Evolutionary conservation across 2,113 vertebrate genomes (phyloP).

Genomic region (Vicugna pacos): DNA sequence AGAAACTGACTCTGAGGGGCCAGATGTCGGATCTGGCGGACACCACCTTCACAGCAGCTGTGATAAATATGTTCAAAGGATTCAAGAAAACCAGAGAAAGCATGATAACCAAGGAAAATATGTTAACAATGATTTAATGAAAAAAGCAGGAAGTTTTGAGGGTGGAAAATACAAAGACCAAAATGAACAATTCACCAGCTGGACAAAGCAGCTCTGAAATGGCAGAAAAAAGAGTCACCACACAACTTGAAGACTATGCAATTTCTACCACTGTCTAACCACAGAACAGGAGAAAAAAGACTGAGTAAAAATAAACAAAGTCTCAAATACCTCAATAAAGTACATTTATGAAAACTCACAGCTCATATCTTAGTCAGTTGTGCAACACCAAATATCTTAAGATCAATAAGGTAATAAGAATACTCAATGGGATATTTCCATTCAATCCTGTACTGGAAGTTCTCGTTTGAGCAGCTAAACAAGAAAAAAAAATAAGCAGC

Average conservation of each 20-base stretch:
- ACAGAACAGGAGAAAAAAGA: not conserved
- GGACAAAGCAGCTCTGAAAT: not conserved
- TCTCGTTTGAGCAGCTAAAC: not conserved
- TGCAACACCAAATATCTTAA: not conserved
- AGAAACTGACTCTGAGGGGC: not conserved
- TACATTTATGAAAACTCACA: not conserved
- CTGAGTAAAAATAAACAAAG: not conserved
- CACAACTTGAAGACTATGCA: not conserved
- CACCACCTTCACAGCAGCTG: no score
- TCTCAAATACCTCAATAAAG: no score
- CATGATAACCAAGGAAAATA: not conserved
- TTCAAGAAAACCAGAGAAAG: not conserved
- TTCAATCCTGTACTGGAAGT: not conserved
- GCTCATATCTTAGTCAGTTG: not conserved
- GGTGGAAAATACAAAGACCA: not conserved
- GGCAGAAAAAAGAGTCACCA: not conserved
- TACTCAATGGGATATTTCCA: not conserved
- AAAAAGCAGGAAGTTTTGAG: not conserved
- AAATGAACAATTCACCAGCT: not conserved
- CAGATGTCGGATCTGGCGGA: not conserved
- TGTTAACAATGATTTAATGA: not conserved
- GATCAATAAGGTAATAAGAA: not conserved
- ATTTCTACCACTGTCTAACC: not conserved
- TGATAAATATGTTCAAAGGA: not conserved
- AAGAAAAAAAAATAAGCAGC: not conserved